Conservation (phyloP, 2,888 invertebrate species). For the Sesamia inferens region DNA sequence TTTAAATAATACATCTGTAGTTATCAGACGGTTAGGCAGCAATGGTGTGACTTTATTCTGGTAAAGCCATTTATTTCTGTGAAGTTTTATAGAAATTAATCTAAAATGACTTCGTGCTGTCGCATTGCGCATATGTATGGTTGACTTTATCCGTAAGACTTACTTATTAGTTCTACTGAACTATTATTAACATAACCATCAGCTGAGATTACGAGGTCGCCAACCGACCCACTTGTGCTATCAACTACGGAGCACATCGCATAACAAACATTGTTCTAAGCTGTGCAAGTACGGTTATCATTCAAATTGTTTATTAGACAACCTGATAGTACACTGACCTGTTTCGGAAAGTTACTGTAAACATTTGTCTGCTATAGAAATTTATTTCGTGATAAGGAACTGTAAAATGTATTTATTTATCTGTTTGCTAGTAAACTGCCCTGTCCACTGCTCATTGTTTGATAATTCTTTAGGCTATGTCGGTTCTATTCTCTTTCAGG, state of each 20-base stretch:
- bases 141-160: not conserved
- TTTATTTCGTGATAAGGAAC: constrained; percentile 38
- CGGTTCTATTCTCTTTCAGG: not conserved
- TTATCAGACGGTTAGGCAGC: no score
- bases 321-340: constrained; percentile 57
- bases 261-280: constrained; percentile 50
- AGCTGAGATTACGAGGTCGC: constrained; percentile 73
- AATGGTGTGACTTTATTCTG: no score
- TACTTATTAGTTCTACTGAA: not conserved
- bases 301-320: constrained; percentile 58
- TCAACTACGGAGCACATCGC: constrained; percentile 42
- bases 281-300: constrained; percentile 44
- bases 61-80: no score
- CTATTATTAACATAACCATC: constrained; percentile 67
- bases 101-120: no score
- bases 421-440: constrained; percentile 3
- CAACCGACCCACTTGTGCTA: constrained; percentile 67
- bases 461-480: not conserved
- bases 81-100: no score
- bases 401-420: constrained; percentile 38
- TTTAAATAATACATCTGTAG: no score
- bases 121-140: no score
- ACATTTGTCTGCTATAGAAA: constrained; percentile 31
- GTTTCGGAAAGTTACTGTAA: constrained; percentile 53
- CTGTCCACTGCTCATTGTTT: no score